These are phyloP conservation scores for Mormyrops boulengeri DNA, from an alignment of 2,797 vertebrate species.

Conservation along the genomic window DNA sequence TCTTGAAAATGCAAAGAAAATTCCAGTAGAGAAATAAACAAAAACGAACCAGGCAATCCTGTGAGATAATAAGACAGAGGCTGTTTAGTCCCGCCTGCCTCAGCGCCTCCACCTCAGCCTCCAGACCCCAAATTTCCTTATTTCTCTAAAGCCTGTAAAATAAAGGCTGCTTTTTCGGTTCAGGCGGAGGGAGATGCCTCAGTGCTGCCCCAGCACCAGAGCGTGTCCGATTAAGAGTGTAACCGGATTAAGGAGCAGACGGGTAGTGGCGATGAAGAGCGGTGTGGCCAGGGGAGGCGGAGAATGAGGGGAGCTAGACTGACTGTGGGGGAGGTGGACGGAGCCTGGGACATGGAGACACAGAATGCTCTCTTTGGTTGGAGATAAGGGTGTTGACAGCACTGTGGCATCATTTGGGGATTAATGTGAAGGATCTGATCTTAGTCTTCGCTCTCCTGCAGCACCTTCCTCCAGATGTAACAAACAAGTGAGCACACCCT, in stretches of 20 bases:
- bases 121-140: background rate
- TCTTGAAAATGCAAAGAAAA: background rate
- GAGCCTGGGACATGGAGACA: constrained; percentile 23
- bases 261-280: constrained; percentile 47
- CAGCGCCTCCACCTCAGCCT: background rate
- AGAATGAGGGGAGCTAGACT: background rate
- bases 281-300: background rate
- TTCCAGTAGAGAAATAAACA: background rate
- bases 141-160: background rate
- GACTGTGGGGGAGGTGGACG: background rate
- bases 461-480: background rate
- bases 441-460: background rate
- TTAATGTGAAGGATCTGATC: background rate
- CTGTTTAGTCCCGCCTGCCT: background rate
- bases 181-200: constrained; percentile 22
- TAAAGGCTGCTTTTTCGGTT: constrained; percentile 6
- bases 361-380: background rate
- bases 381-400: constrained; percentile 42
- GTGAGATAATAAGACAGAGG: background rate
- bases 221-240: constrained; percentile 63
- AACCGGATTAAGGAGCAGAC: constrained; percentile 65
- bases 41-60: background rate
- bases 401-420: background rate
- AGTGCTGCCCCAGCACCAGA: constrained; percentile 41
- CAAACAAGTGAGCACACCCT: background rate